These are phyloP conservation scores for Carapus acus DNA, from an alignment of 2,797 vertebrate genomes.

Conservation along the genomic window DNA sequence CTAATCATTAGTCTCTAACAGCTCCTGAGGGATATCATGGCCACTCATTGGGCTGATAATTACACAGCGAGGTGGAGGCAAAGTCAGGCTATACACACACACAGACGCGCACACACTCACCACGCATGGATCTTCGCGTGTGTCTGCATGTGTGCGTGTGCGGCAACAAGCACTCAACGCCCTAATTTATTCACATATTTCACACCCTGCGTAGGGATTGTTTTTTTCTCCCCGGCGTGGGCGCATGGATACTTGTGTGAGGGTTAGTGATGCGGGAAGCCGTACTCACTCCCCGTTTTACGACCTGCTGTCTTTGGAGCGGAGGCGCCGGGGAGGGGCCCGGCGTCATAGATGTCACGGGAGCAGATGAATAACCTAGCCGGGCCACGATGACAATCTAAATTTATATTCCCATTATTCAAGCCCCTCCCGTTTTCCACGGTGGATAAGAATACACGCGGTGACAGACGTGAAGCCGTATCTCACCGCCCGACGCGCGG, in stretches of 20 bases:
- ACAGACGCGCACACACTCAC: not conserved
- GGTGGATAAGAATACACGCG: conserved; percentile 37
- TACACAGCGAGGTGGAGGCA: conserved; percentile 59
- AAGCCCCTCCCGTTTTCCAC: conserved; percentile 22
- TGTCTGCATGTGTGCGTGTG: conserved; percentile 17
- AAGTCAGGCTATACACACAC: conserved; percentile 42
- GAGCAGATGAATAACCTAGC: conserved; percentile 22
- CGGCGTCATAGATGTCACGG: conserved; percentile 6
- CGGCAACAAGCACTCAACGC: conserved; percentile 31
- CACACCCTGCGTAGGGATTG: conserved; percentile 14
- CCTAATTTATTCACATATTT: conserved; percentile 37
- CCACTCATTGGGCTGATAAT: conserved; percentile 62
- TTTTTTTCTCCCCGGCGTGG: conserved; percentile 2
- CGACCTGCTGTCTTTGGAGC: conserved; percentile 40
- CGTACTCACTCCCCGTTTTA: conserved; percentile 52
- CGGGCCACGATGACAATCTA: conserved; percentile 8
- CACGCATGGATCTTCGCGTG: too few relatives aligned
- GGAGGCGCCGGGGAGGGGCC: not conserved
- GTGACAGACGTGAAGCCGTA: conserved; percentile 58
- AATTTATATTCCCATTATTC: conserved; percentile 12
- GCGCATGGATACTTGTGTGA: conserved; percentile 33
- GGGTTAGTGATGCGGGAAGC: conserved; percentile 49
- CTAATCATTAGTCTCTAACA: conserved; percentile 74
- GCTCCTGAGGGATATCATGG: conserved; percentile 58
- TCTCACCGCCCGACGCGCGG: conserved; percentile 17